phyloP scores from a whole-genome alignment of 2,888 invertebrate genomes.

The Rhagophthalmus giganteus region DNA sequence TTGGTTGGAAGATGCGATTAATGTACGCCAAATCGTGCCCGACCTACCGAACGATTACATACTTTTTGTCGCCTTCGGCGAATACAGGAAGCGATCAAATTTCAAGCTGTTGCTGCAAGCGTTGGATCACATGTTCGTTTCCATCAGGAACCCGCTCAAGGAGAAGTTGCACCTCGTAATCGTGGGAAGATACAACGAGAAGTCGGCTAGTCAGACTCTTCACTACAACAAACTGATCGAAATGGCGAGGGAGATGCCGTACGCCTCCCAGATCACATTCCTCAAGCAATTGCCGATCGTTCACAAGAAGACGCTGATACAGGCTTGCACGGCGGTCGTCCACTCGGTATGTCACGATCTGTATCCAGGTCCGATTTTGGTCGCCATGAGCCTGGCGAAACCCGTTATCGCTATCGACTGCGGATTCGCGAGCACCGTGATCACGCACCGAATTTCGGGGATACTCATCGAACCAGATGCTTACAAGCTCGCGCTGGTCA shows the following conservation, averaged over 20 bases:
- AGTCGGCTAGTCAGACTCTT: slow-evolving; percentile 38
- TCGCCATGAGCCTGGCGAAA: slow-evolving; percentile 47
- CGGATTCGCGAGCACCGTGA: slow-evolving; percentile 45
- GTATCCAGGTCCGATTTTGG: slow-evolving; percentile 45
- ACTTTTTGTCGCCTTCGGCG: slow-evolving; percentile 47
- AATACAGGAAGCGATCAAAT: slow-evolving; percentile 45
- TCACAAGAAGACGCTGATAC: slow-evolving; percentile 48
- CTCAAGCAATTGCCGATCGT: slow-evolving; percentile 46
- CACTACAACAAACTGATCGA: slow-evolving; percentile 46
- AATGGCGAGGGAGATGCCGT: slow-evolving; percentile 41
- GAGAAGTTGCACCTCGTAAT: slow-evolving; percentile 48
- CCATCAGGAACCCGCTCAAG: slow-evolving; percentile 39
- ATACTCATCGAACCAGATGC: slow-evolving; percentile 48
- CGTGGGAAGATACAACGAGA: slow-evolving; percentile 44
- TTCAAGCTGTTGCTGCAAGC: slow-evolving; percentile 48
- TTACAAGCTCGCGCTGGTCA: slow-evolving; percentile 44
- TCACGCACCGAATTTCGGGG: slow-evolving; percentile 46
- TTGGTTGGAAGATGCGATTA: slow-evolving; percentile 45
- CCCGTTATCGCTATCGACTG: slow-evolving; percentile 48
- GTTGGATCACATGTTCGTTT: slow-evolving; percentile 45
- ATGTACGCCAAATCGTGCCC: slow-evolving; percentile 47
- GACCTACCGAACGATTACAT: slow-evolving; percentile 44
- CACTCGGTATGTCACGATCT: slow-evolving; percentile 46
- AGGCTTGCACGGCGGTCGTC: slow-evolving; percentile 45
- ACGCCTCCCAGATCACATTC: slow-evolving; percentile 48